A percentile compares a stretch with the other conserved stretches of the same genome.
These are phyloP conservation scores for Luperina nickerlii DNA, from an alignment of 2,888 invertebrate species.

Conservation along the genomic window DNA sequence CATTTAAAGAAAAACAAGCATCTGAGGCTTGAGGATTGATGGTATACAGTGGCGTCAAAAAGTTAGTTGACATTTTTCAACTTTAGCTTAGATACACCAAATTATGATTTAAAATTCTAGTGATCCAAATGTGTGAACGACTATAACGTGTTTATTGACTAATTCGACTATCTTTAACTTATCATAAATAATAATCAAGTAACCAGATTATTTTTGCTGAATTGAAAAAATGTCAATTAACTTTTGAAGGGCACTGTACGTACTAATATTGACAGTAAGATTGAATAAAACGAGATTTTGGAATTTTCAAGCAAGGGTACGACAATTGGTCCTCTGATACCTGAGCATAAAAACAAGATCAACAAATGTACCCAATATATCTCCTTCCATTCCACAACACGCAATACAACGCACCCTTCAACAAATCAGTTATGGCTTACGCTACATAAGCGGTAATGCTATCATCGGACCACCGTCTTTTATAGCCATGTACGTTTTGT, in stretches of 20 bases:
- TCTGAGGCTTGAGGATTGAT: not conserved
- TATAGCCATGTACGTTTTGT: slow-evolving; percentile 64
- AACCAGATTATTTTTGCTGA: not conserved
- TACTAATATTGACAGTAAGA: not conserved
- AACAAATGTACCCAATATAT: slow-evolving; percentile 6
- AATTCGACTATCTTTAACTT: no score
- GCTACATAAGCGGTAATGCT: slow-evolving; percentile 76
- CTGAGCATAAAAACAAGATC: not conserved
- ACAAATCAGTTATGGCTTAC: slow-evolving; percentile 75
- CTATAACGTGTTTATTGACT: no score
- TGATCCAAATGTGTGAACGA: no score
- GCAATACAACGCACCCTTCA: slow-evolving; percentile 57
- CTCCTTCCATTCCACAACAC: slow-evolving; percentile 33
- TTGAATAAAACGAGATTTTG: not conserved
- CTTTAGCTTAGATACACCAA: no score
- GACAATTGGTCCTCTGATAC: not conserved
- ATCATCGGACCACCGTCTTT: slow-evolving; percentile 78
- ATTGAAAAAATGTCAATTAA: not conserved
- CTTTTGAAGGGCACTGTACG: no score
- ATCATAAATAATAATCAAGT: not conserved
- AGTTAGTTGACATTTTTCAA: no score
- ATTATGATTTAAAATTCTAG: no score
- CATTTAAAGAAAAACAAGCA: not conserved
- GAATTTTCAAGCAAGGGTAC: not conserved
- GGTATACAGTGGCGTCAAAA: not conserved